Evolutionary conservation across 2,888 invertebrate species (phyloP).

Genomic region (Torymus auratus): DNA sequence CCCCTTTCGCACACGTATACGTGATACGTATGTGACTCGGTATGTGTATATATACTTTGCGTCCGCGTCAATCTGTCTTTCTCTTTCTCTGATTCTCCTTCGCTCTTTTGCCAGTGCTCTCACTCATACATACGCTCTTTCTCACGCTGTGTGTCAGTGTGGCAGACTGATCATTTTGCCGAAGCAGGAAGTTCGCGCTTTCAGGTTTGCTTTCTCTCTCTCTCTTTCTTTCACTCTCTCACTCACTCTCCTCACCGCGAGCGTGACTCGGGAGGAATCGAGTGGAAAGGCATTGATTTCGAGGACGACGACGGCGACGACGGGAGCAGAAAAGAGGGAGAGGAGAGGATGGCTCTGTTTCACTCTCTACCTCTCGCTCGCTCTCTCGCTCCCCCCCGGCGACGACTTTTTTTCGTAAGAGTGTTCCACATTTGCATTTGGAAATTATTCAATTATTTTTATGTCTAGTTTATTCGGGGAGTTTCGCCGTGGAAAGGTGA

Average conservation of each 20-base stretch:
- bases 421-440: slow-evolving; percentile 27
- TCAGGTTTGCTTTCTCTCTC: slow-evolving; percentile 32
- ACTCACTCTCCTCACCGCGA: slow-evolving; percentile 6
- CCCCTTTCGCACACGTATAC: neutral
- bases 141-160: slow-evolving; percentile 32
- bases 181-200: slow-evolving; percentile 42
- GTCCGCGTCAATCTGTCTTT: slow-evolving; percentile 8
- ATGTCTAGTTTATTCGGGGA: neutral
- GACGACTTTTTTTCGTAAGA: neutral
- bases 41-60: neutral
- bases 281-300: slow-evolving; percentile 54
- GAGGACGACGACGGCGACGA: neutral
- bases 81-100: neutral
- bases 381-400: neutral
- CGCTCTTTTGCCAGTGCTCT: neutral
- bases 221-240: no score
- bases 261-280: slow-evolving; percentile 53
- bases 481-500: no score
- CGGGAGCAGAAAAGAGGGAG: slow-evolving; percentile 8
- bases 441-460: slow-evolving; percentile 21
- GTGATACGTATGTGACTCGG: neutral
- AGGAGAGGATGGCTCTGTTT: neutral
- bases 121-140: neutral
- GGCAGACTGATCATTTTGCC: slow-evolving; percentile 47
- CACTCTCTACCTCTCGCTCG: neutral